Conservation (phyloP, 2,888 invertebrate species). For the Drosophila paramelanica region DNA sequence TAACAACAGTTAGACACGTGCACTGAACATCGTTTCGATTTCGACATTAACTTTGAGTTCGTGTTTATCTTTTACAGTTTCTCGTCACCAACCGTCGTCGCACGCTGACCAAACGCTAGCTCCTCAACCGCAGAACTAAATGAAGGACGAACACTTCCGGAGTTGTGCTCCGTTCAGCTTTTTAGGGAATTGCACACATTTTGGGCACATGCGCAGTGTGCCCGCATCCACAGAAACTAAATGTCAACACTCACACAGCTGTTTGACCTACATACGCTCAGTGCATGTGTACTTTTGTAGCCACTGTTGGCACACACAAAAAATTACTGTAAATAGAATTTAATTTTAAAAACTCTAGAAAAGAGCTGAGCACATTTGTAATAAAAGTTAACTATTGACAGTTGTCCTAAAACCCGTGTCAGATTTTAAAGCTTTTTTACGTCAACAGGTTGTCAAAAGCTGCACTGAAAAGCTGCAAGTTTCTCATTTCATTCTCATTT, state of each 20-base stretch:
- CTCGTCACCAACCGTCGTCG: slow-evolving; percentile 29
- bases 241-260: slow-evolving; percentile 69
- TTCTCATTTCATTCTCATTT: neutral
- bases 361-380: no score
- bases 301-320: neutral
- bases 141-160: slow-evolving; percentile 65
- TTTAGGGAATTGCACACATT: slow-evolving; percentile 12
- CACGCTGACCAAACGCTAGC: slow-evolving; percentile 75
- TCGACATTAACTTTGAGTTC: neutral
- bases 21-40: slow-evolving; percentile 5
- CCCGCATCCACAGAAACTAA: neutral
- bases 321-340: no score
- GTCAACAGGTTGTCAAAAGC: slow-evolving; percentile 55
- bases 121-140: slow-evolving; percentile 72
- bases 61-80: slow-evolving; percentile 7
- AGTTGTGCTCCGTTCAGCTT: slow-evolving; percentile 45
- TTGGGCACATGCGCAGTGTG: slow-evolving; percentile 73
- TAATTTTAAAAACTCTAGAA: no score
- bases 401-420: slow-evolving; percentile 3
- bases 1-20: neutral
- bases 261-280: slow-evolving; percentile 69
- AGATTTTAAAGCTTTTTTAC: slow-evolving; percentile 24
- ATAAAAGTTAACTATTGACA: neutral
- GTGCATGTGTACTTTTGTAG: slow-evolving; percentile 57
- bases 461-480: slow-evolving; percentile 21